Evolutionary conservation across 2,888 invertebrate species (phyloP), one percentile per base, ranked within the genome.

Genomic region (Apeira syringaria): DNA sequence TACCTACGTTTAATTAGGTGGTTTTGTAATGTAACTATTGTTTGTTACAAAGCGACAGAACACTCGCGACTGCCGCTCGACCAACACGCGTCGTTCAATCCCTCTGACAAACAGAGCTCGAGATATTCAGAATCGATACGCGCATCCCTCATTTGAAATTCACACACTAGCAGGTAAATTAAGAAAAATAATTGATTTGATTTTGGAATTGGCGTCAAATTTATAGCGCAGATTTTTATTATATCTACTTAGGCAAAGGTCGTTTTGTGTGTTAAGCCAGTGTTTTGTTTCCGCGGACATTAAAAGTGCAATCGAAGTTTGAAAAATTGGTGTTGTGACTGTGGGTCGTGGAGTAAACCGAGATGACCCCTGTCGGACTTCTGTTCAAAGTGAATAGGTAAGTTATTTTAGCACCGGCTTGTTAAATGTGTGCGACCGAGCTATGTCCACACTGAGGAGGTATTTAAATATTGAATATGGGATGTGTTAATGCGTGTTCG

Each of bases 311-410:
- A 52, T 49, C 43, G 35, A 33, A 47, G 40, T 48, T 47, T 34
- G 39, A 46, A 47, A 39, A 59, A 24, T 10, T 38, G 53, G 62
- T 65, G 61, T 34, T 55, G 72, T 76, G 76, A 49, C 51, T 57
- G 58, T 43, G 37, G 22, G 37, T 56, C 28, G 40, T 38, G 31
- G 31, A 47, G 18, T 26, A 26, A 42, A 61, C 59, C 67, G 84
- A 74, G 60, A 91, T 92, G 89, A 89, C 89, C 88, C 92, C 92
- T 30, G 91, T 91, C 58, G 92, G 91, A 80, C 86, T 92, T 66
- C 81, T 92, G 74, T 91, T 91, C 65, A 91, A 92, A 83, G 88
- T 91, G 73, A 89, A 91, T 83, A 91, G 92, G 92, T 92, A 80
- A 72, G 86, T 74, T 31, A 18, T 68, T 45, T 52, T 53, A 52